Base-by-base conservation (phyloP, 2,113 vertebrate genomes). In the Calcarius ornatus region DNA sequence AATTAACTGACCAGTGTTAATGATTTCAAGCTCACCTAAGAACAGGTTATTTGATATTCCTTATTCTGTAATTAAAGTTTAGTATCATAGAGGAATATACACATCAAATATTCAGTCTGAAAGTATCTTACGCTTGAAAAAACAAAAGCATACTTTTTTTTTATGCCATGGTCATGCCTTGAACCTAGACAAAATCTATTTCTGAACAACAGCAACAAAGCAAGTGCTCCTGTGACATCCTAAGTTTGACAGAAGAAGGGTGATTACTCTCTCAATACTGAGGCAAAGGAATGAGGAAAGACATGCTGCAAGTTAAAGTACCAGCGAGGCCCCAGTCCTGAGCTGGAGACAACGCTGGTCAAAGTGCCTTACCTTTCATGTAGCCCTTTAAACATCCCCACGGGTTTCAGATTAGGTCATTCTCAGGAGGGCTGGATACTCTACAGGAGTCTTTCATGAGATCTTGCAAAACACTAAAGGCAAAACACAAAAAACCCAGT, bases 211-310 rank as follows among this genome's bases (percentile, higher is more conserved):
- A 59, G 24, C 10, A 60, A 37, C 11, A 72, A 72, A 77, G 3
- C 20, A 51, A 23, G 35, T 65, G 15, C 2, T 78, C 11, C 25
- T 43, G 12, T 77, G 40, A 30, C 11, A 15, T 40, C 40, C 42
- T 61, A 18, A 60, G 1, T 78, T 81, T 0, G 0, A 43, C 17
- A n/a, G n/a, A 57, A 84, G 40, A 38, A 73, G 38, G 14, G 6
- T 57, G 16, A 20, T 11, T 78, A 12, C 6, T 47, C 10, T 43
- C 25, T 61, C n/a, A 38, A 1, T 25, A 61, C 18, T 19, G 10
- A 56, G 10, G 4, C 43, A 56, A 72, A 91, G 10, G 38, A 48
- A 31, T 40, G 24, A 51, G 33, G 21, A 76, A 48, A 86, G 45
- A 72, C 0, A 0, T 48, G 28, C 59, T 73, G 17, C 21, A 51